Evolutionary conservation across 2,888 invertebrate genomes (phyloP), one percentile per base, ranked within the genome.

Genomic region (Teleiodes luculella): DNA sequence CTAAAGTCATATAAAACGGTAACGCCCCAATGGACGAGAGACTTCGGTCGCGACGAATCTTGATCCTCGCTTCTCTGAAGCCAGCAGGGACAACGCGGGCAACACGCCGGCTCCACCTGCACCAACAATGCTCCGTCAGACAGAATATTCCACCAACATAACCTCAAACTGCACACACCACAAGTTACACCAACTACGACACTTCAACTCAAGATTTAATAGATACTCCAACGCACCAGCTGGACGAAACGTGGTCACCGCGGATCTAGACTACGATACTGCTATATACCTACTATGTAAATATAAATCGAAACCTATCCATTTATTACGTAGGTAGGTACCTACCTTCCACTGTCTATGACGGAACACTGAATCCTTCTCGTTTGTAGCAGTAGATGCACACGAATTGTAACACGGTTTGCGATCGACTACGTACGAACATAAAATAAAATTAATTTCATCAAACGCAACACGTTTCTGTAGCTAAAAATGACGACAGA

Each of bases 1-100:
- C 95, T 96, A 96, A 96, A 96, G 96, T 96, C 96, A 96, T 96
- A 96, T 96, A 96, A 96, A 95, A 95, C 92, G 93, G 93, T 95
- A 94, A 92, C 95, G 94, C 95, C 95, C 95, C 93, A 92, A 92
- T 93, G 94, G 95, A 94, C 94, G 95, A 92, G 89, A 89, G 89
- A 90, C 81, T 83, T 76, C 85, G 80, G 85, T 83, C 80, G 83
- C 83, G 86, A 86, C 83, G 84, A 90, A 90, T 83, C 80, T 81
- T 75, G 83, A 83, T 82, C 78, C 84, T 84, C 75, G 78, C 78
- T 74, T 77, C 78, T 65, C 66, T 62, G 74, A 76, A 73, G 78
- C 75, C 76, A 80, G 80, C 83, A 78, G 78, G 77, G 76, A 80
- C 75, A 75, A 78, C 69, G 73, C 74, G 68, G 80, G 72, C 76